Evolutionary conservation across 2,113 vertebrate species (phyloP).

Genomic region (Lipophrys pholis): DNA sequence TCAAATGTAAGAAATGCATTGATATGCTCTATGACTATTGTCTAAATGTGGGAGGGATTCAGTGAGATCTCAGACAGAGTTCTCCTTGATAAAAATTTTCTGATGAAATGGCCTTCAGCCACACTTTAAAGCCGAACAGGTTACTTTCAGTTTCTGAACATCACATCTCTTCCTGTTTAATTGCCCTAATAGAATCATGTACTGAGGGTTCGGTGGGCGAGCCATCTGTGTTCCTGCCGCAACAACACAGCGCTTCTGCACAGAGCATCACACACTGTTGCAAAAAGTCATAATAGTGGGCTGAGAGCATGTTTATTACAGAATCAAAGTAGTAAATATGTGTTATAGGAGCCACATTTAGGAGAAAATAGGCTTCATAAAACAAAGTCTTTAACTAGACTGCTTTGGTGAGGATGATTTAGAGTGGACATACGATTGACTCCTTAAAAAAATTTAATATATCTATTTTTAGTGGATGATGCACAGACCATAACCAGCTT

Average conservation of each 20-base stretch:
- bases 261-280: conserved; percentile 75
- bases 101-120: conserved; percentile 38
- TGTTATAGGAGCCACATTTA: conserved; percentile 12
- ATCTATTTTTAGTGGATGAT: conserved; percentile 22
- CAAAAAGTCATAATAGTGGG: conserved; percentile 5
- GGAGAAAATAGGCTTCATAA: conserved; percentile 5
- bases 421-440: background rate
- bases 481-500: conserved; percentile 38
- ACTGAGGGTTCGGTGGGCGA: conserved; percentile 87
- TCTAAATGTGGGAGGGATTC: background rate
- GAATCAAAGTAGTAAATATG: background rate
- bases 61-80: conserved; percentile 20
- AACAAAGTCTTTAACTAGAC: background rate
- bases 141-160: conserved; percentile 80
- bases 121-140: conserved; percentile 55
- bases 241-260: conserved; percentile 68
- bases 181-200: conserved; percentile 89
- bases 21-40: too few species aligned
- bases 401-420: background rate
- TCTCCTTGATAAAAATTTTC: conserved; percentile 34
- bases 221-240: conserved; percentile 87
- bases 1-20: too few species aligned
- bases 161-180: conserved; percentile 81
- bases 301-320: conserved; percentile 4
- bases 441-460: background rate